Evolutionary conservation across 2,113 vertebrate species (phyloP).

Genomic region (Sphaerodactylus townsendi): DNA sequence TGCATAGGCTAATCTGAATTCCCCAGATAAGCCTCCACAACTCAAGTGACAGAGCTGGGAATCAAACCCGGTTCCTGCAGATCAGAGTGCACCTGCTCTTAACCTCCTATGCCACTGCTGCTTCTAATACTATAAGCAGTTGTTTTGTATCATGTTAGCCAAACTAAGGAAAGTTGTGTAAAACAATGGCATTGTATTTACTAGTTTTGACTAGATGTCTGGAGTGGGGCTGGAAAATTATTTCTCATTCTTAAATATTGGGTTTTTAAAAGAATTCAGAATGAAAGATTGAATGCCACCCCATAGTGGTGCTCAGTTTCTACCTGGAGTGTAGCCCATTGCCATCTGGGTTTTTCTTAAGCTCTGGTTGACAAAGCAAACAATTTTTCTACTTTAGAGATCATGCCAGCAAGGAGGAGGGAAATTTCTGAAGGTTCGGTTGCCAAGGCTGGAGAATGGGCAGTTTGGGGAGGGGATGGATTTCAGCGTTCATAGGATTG

Average conservation of each 20-base stretch:
- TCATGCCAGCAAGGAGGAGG: too few species aligned
- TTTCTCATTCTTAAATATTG: neutral
- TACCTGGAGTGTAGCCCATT: too few species aligned
- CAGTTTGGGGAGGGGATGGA: too few species aligned
- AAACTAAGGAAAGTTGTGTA: neutral
- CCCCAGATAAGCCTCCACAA: too few species aligned
- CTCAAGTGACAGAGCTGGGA: too few species aligned
- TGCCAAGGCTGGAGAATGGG: too few species aligned
- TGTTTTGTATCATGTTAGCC: neutral
- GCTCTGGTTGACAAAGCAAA: neutral
- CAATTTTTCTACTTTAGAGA: neutral
- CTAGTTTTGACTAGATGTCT: neutral
- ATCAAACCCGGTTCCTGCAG: too few species aligned
- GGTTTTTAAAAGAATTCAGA: neutral
- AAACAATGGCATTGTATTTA: neutral
- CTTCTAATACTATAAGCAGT: neutral
- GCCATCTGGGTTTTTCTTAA: neutral
- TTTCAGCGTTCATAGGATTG: neutral
- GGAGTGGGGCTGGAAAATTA: neutral
- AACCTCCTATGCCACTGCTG: too few species aligned
- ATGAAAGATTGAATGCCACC: neutral
- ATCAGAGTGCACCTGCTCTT: too few species aligned
- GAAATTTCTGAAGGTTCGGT: too few species aligned
- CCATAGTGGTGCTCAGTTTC: neutral
- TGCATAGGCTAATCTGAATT: too few species aligned